phyloP scores from a whole-genome alignment of 2,888 invertebrate genomes.

The Chymomyza procnemis region DNA sequence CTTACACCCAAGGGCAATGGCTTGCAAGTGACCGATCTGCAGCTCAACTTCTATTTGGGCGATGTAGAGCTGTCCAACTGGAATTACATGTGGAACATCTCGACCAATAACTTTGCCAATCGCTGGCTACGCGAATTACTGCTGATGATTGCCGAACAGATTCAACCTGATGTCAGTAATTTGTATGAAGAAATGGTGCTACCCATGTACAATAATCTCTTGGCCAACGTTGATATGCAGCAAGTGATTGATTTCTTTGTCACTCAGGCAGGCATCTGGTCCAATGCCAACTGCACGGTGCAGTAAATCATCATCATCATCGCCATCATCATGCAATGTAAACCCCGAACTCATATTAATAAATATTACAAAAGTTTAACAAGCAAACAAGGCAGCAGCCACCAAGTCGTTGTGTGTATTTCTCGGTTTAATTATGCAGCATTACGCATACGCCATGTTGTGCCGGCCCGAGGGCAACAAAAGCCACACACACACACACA shows the following conservation, averaged over 20 bases:
- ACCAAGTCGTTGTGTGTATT: not conserved
- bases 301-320: not conserved
- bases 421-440: not conserved
- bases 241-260: constrained; percentile 33
- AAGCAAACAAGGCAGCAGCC: not conserved
- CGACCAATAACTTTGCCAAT: constrained; percentile 56
- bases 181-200: constrained; percentile 28
- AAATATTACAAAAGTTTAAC: not conserved
- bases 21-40: constrained; percentile 48
- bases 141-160: constrained; percentile 39
- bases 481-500: not conserved
- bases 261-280: constrained; percentile 29
- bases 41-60: constrained; percentile 52
- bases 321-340: not conserved
- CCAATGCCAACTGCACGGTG: constrained; percentile 34
- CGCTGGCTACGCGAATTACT: constrained; percentile 30
- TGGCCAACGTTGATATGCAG: constrained; percentile 28
- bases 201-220: constrained; percentile 34
- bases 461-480: not conserved
- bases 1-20: constrained; percentile 43
- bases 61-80: constrained; percentile 48
- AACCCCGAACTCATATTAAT: not conserved
- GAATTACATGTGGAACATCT: constrained; percentile 55
- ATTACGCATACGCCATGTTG: not conserved
- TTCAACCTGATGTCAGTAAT: constrained; percentile 40